phyloP scores from a whole-genome alignment of 1,140 invertebrate genomes.

The Vanessa tameamea region DNA sequence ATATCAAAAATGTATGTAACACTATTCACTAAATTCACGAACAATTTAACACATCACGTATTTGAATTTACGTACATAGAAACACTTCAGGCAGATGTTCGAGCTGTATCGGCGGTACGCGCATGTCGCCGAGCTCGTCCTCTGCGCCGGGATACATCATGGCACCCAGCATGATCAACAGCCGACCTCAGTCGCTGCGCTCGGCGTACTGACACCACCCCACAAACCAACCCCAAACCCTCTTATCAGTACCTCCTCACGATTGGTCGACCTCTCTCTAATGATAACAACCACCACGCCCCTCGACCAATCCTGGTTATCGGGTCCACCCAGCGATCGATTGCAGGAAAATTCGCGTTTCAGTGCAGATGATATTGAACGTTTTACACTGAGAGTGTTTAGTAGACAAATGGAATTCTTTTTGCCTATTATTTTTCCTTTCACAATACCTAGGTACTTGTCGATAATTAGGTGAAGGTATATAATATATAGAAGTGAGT shows the following conservation, averaged over 20 bases:
- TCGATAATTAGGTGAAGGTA: not conserved
- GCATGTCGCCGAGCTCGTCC: constrained; percentile 76
- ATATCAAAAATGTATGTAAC: constrained; percentile 16
- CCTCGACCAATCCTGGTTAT: constrained; percentile 64
- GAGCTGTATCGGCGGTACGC: constrained; percentile 85
- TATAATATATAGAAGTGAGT: too few species aligned
- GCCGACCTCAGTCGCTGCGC: constrained; percentile 65
- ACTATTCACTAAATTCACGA: constrained; percentile 40
- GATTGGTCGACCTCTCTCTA: constrained; percentile 67
- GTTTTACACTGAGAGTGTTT: constrained; percentile 53
- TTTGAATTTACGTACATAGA: constrained; percentile 83
- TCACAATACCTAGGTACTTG: not conserved
- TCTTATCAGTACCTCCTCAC: constrained; percentile 64
- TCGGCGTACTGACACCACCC: constrained; percentile 69
- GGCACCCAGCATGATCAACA: constrained; percentile 74
- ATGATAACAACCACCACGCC: constrained; percentile 74
- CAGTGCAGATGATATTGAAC: constrained; percentile 62
- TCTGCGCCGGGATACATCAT: constrained; percentile 80
- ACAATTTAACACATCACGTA: constrained; percentile 45
- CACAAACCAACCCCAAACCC: constrained; percentile 65
- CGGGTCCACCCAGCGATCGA: constrained; percentile 72
- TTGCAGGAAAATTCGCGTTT: constrained; percentile 68
- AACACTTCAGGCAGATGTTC: constrained; percentile 88
- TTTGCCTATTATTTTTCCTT: constrained; percentile 18
- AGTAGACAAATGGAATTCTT: constrained; percentile 35